Percentiles rank a stretch among this genome's conserved stretches.
Conservation (phyloP, 2,113 vertebrate genomes). For the Opisthocomus hoazin region DNA sequence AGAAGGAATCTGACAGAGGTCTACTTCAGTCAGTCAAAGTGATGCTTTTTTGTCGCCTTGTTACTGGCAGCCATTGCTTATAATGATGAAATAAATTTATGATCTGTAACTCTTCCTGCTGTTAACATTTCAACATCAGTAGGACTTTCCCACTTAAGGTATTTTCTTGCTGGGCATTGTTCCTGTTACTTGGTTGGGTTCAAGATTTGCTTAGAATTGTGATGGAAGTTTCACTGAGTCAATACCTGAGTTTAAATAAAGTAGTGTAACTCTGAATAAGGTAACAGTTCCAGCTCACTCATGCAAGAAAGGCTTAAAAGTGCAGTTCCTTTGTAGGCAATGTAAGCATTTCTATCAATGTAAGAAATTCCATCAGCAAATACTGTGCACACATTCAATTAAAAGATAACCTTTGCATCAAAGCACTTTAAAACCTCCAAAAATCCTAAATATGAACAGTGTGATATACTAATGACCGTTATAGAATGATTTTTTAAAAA, state of each 20-base stretch:
- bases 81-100: background rate
- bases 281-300: background rate
- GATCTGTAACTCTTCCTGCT: background rate
- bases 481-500: background rate
- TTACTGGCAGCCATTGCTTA: background rate
- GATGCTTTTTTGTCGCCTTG: background rate
- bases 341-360: background rate
- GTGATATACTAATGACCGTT: background rate
- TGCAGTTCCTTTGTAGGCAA: background rate
- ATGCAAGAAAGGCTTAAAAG: background rate
- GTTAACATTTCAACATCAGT: background rate
- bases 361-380: background rate
- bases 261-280: background rate
- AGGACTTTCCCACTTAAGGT: background rate
- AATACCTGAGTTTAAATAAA: background rate
- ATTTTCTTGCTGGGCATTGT: background rate
- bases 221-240: background rate
- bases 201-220: background rate
- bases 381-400: background rate
- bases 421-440: background rate
- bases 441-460: background rate
- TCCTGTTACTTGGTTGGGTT: background rate
- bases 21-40: background rate
- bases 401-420: background rate
- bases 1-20: background rate